phyloP scores from a whole-genome alignment of 2,113 vertebrate species.

The Thermophis baileyi region DNA sequence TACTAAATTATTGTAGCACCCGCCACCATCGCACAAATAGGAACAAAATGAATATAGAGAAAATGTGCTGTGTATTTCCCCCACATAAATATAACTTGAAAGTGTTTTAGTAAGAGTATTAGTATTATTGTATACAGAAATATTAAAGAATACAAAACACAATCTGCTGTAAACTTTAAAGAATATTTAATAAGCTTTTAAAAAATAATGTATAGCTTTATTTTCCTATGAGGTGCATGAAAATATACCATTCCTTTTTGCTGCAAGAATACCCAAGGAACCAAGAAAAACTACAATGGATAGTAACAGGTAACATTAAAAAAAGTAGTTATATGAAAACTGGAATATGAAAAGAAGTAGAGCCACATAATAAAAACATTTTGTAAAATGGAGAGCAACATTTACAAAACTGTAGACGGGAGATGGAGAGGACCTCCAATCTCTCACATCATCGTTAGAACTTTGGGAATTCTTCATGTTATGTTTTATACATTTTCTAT shows the following conservation, averaged over 20 bases:
- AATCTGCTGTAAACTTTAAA: conserved; percentile 58
- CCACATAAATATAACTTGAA: neutral
- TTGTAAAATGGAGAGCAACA: conserved; percentile 1
- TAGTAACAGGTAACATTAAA: neutral
- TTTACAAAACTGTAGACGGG: conserved; percentile 1
- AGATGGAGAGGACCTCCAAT: neutral
- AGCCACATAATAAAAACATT: conserved; percentile 10
- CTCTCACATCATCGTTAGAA: neutral
- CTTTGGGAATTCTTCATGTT: neutral
- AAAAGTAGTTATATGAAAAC: conserved; percentile 27
- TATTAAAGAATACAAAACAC: conserved; percentile 64
- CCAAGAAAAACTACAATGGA: conserved; percentile 33
- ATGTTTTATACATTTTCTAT: neutral
- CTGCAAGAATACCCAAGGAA: conserved; percentile 36
- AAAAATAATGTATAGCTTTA: conserved; percentile 67
- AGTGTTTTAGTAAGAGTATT: neutral
- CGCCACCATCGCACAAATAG: neutral
- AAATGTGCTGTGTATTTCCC: neutral
- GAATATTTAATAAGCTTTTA: conserved; percentile 65
- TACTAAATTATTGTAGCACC: neutral
- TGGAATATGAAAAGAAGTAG: conserved; percentile 20
- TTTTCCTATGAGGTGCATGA: conserved; percentile 60
- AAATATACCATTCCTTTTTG: conserved; percentile 41
- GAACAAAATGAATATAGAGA: neutral
- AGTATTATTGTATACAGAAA: neutral